These are phyloP conservation scores for Aplysia californica DNA, from an alignment of 1,140 invertebrate genomes.

Conservation along the genomic window DNA sequence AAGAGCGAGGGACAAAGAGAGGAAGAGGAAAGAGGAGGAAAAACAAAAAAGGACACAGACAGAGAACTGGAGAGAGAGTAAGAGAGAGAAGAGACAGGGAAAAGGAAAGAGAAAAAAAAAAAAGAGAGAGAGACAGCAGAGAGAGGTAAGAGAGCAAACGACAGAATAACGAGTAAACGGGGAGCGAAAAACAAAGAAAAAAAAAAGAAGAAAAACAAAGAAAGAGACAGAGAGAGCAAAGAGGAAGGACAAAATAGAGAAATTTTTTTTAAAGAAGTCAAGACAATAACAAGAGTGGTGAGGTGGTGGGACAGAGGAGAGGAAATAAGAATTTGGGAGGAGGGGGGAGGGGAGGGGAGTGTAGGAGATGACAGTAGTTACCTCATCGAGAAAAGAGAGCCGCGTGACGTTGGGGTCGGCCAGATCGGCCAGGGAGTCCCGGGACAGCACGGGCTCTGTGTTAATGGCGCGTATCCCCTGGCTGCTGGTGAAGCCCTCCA, in stretches of 20 bases:
- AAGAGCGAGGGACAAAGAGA: constrained; percentile 13
- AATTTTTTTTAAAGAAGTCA: too few relatives aligned
- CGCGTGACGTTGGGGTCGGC: neutral
- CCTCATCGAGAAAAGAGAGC: constrained; percentile 18
- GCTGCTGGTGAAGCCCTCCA: neutral
- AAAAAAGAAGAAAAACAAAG: neutral
- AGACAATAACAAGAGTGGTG: too few relatives aligned
- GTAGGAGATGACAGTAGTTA: neutral
- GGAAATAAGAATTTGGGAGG: too few relatives aligned
- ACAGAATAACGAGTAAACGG: constrained; percentile 9
- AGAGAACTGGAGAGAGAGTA: constrained; percentile 4
- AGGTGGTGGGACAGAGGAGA: neutral
- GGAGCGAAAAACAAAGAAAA: neutral
- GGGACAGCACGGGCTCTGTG: constrained; percentile 13
- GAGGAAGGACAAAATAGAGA: too few relatives aligned
- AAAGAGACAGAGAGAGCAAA: neutral
- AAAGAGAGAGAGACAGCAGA: neutral
- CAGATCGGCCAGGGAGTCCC: neutral
- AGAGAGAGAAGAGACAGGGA: constrained; percentile 3
- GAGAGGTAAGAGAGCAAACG: neutral
- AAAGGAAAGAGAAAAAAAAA: neutral
- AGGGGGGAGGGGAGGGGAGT: neutral
- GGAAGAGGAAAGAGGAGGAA: constrained; percentile 20
- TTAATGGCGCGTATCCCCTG: neutral
- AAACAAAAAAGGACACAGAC: neutral